These are phyloP conservation scores for Limanda limanda DNA, from an alignment of 2,113 vertebrate genomes.

Conservation along the genomic window DNA sequence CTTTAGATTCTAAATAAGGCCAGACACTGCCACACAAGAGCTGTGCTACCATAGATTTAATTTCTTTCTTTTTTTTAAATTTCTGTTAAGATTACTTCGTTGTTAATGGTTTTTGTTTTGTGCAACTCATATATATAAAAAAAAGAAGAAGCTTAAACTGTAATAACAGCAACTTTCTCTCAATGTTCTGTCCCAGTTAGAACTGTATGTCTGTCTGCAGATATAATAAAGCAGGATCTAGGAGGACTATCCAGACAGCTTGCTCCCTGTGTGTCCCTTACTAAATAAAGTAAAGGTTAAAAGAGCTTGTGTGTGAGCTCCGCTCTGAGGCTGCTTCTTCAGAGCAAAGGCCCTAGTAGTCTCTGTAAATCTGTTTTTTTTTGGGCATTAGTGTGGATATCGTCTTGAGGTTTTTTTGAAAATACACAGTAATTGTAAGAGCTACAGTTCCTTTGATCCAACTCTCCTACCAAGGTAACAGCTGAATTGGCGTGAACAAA, in stretches of 20 bases:
- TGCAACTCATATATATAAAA: conserved; percentile 11
- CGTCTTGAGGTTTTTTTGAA: not conserved
- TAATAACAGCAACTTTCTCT: not conserved
- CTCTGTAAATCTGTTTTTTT: no score
- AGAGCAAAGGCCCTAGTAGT: no score
- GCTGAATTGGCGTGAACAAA: no score
- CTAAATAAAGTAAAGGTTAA: no score
- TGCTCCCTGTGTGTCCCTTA: not conserved
- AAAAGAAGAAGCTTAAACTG: not conserved
- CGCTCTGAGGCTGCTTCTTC: no score
- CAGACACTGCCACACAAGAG: conserved; percentile 17
- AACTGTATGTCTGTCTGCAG: not conserved
- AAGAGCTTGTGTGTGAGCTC: no score
- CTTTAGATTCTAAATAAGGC: conserved; percentile 48
- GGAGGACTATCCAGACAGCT: not conserved
- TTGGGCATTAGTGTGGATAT: not conserved
- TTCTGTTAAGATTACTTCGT: conserved; percentile 3
- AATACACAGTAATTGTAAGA: not conserved
- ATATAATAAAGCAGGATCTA: not conserved
- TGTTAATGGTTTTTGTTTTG: conserved; percentile 29
- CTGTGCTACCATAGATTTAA: conserved; percentile 33
- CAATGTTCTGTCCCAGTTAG: not conserved
- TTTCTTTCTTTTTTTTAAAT: conserved; percentile 12
- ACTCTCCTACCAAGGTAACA: not conserved
- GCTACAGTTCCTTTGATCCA: not conserved